phyloP scores from a whole-genome alignment of 1,140 invertebrate species.

The Camponotus floridanus region DNA sequence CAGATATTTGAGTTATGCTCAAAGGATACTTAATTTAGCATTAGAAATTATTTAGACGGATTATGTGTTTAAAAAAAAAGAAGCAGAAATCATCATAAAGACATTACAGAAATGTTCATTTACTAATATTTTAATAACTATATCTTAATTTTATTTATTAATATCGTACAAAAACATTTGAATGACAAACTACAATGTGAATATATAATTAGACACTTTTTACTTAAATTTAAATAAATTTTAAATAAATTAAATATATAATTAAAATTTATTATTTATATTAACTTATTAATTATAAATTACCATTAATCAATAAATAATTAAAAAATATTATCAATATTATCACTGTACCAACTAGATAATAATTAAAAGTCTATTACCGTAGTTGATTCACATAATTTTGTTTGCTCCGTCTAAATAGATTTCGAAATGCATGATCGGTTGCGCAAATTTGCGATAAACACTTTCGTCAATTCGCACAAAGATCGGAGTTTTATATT shows the following conservation, averaged over 20 bases:
- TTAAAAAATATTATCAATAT: background rate
- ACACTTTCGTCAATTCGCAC: background rate
- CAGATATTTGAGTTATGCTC: slow-evolving; percentile 9
- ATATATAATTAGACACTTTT: background rate
- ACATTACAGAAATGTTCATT: background rate
- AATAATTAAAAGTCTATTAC: too few species aligned
- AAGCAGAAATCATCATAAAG: background rate
- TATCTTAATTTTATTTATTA: background rate
- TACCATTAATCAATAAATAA: slow-evolving; percentile 11
- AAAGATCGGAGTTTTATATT: slow-evolving; percentile 20
- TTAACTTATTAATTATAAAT: background rate
- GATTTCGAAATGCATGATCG: background rate
- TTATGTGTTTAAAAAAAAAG: background rate
- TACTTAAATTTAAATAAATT: background rate
- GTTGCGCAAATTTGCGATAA: background rate
- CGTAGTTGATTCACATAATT: background rate
- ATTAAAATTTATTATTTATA: slow-evolving; percentile 8
- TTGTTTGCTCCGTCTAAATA: slow-evolving; percentile 32
- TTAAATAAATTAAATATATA: background rate
- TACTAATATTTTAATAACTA: too few species aligned
- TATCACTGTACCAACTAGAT: background rate
- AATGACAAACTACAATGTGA: background rate
- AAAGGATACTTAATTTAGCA: slow-evolving; percentile 27
- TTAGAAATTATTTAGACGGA: slow-evolving; percentile 22
- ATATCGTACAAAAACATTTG: background rate